Percentiles rank a stretch among this genome's conserved stretches.
Evolutionary conservation across 2,888 invertebrate species (phyloP).

Genomic region (Conistra vaccinii): DNA sequence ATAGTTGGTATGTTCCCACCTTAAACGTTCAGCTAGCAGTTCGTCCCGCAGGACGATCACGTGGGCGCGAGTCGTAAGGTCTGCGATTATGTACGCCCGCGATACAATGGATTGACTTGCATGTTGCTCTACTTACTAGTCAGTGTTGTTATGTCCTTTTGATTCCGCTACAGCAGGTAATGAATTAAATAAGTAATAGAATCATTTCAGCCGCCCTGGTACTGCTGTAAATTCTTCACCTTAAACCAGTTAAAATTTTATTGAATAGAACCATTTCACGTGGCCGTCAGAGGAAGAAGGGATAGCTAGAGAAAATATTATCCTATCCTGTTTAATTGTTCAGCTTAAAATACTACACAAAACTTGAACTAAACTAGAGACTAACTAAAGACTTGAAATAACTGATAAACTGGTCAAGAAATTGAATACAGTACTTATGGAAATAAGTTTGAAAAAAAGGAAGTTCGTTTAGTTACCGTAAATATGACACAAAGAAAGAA

Average conservation of each 20-base stretch:
- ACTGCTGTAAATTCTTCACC: not conserved
- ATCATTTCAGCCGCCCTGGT: not conserved
- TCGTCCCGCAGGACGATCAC: conserved; percentile 81
- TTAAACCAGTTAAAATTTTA: not conserved
- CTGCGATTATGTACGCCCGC: conserved; percentile 84
- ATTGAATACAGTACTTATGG: not conserved
- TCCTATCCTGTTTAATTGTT: not conserved
- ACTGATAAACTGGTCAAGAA: not conserved
- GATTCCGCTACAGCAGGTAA: not conserved
- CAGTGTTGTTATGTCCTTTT: not conserved
- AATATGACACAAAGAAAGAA: not conserved
- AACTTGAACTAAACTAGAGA: not conserved
- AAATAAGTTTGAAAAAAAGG: not conserved
- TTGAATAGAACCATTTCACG: not conserved
- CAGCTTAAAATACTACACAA: not conserved
- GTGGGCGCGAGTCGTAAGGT: conserved; percentile 82
- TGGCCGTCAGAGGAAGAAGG: not conserved
- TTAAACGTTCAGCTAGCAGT: conserved; percentile 61
- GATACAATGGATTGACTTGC: conserved; percentile 40
- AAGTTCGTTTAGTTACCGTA: not conserved
- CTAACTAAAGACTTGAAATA: too few relatives aligned
- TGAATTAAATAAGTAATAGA: not conserved
- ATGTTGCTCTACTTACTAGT: conserved; percentile 51
- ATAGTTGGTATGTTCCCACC: conserved; percentile 45
- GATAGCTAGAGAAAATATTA: not conserved